Conservation (phyloP, 2,797 vertebrate genomes). For the Eospalax fontanierii region DNA sequence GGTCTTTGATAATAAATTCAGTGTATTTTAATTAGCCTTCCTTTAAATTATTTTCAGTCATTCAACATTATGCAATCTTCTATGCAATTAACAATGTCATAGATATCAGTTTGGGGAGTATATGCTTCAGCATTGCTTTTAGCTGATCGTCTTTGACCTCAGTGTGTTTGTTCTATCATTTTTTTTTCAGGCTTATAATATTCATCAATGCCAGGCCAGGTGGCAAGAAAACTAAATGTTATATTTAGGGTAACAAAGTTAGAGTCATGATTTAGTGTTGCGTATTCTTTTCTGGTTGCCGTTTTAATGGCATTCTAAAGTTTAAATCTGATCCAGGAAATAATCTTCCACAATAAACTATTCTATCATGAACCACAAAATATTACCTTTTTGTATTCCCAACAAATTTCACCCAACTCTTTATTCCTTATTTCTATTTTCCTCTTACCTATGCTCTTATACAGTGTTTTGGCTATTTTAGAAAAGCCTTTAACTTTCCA, state of each 20-base stretch:
- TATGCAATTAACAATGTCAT: conserved; percentile 60
- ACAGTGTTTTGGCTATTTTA: neutral
- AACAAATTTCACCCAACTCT: neutral
- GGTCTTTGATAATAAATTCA: conserved; percentile 78
- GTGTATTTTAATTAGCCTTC: conserved; percentile 78
- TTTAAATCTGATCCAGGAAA: neutral
- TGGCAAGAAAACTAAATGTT: conserved; percentile 33
- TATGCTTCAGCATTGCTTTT: conserved; percentile 76
- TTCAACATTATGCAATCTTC: conserved; percentile 75
- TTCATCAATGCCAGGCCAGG: neutral
- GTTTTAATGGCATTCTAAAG: conserved; percentile 45
- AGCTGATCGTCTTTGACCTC: conserved; percentile 70
- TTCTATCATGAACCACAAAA: conserved; percentile 25
- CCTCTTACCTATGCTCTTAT: neutral
- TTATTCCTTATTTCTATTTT: neutral
- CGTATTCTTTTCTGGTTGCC: conserved; percentile 29
- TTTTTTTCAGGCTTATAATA: conserved; percentile 53
- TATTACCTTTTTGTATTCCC: neutral
- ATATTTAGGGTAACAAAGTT: neutral
- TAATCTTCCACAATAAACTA: neutral
- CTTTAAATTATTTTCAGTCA: conserved; percentile 86
- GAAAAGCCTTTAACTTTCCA: neutral
- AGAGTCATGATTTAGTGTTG: conserved; percentile 7
- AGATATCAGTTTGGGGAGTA: conserved; percentile 73
- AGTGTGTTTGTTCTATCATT: conserved; percentile 54